A percentile compares a stretch with the other conserved stretches of the same genome.
Conservation (phyloP, 1,140 invertebrate species). For the Trachymyrmex cornetzi region DNA sequence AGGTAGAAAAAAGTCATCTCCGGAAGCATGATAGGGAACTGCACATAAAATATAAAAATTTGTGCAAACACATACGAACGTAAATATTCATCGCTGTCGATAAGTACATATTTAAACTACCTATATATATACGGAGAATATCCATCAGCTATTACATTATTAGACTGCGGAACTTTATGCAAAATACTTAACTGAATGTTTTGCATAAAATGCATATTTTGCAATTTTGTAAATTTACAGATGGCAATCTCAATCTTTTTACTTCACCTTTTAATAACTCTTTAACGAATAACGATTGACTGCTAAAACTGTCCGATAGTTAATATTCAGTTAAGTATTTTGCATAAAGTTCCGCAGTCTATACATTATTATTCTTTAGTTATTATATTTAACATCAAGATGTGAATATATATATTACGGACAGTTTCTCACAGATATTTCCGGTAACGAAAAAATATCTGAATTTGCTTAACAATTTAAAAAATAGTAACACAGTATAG, state of each 20-base stretch:
- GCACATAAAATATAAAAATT: conserved; percentile 47
- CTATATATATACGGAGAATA: not conserved
- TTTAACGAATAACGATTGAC: no score
- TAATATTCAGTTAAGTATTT: no score
- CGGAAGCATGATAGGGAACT: conserved; percentile 21
- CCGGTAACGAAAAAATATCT: not conserved
- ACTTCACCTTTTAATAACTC: no score
- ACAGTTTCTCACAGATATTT: not conserved
- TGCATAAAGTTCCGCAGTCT: no score
- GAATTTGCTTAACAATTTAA: not conserved
- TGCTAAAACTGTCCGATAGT: no score
- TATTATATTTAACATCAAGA: conserved; percentile 1
- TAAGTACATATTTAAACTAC: conserved; percentile 30
- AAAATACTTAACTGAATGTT: no score
- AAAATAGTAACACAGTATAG: not conserved
- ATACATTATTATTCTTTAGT: not conserved
- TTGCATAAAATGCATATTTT: no score
- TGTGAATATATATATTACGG: not conserved
- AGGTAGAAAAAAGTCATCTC: conserved; percentile 35
- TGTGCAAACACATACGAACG: conserved; percentile 13
- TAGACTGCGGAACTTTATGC: no score
- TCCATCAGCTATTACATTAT: conserved; percentile 2
- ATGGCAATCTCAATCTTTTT: no score
- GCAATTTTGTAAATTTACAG: no score
- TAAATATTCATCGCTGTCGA: conserved; percentile 11